Conservation (phyloP, 2,888 invertebrate genomes). For the Scrobipalpa costella region DNA sequence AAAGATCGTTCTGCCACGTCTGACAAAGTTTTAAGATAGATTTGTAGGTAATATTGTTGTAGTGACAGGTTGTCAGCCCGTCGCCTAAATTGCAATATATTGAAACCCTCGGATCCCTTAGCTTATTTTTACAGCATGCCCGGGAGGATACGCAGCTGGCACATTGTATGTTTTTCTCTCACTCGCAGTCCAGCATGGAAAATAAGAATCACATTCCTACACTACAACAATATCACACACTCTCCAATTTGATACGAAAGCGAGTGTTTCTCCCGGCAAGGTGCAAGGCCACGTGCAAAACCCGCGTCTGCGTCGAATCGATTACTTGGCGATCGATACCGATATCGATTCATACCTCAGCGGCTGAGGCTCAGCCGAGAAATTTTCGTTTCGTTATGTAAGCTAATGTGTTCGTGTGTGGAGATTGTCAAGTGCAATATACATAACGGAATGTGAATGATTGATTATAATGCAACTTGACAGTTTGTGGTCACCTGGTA, state of each 20-base stretch:
- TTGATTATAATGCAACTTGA: slow-evolving; percentile 1
- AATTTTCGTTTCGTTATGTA: slow-evolving; percentile 7
- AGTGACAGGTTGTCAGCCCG: too few relatives aligned
- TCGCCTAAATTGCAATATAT: too few relatives aligned
- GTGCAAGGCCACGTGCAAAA: slow-evolving; percentile 5
- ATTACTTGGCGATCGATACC: slow-evolving; percentile 5
- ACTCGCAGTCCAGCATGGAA: too few relatives aligned
- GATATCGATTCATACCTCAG: slow-evolving; percentile 5
- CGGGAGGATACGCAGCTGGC: too few relatives aligned
- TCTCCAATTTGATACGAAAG: slow-evolving; percentile 1
- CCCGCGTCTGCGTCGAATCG: slow-evolving; percentile 6
- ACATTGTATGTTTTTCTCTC: too few relatives aligned
- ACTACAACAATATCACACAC: slow-evolving; percentile 5
- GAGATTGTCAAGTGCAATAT: neutral
- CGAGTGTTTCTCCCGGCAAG: neutral
- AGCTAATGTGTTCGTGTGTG: slow-evolving; percentile 4
- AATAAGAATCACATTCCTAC: too few relatives aligned
- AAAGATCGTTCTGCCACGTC: too few relatives aligned
- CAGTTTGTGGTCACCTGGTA: neutral
- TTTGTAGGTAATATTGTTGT: too few relatives aligned
- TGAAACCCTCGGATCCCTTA: too few relatives aligned
- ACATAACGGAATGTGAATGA: slow-evolving; percentile 4
- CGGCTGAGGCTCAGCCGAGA: slow-evolving; percentile 3
- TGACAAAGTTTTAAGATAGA: too few relatives aligned
- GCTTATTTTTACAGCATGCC: too few relatives aligned